phyloP scores from a whole-genome alignment of 1,140 invertebrate genomes.

The Drosophila tani region DNA sequence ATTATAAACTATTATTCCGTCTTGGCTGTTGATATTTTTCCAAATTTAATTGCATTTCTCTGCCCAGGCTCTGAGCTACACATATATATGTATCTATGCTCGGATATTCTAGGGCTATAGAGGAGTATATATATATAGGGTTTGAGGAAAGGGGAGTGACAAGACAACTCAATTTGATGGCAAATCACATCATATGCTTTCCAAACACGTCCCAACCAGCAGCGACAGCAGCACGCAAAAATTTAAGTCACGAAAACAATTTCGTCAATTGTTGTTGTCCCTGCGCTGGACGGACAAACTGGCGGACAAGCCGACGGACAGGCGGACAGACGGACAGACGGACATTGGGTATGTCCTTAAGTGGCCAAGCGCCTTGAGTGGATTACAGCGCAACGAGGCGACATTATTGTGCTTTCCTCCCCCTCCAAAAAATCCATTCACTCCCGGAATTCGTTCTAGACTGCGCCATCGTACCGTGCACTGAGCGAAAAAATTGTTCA shows the following conservation, averaged over 20 bases:
- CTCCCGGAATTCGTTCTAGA: constrained; percentile 4
- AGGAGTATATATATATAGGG: neutral
- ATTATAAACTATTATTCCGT: constrained; percentile 81
- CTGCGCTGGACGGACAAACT: constrained; percentile 32
- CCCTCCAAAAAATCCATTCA: constrained; percentile 7
- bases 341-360: constrained; percentile 36
- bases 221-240: constrained; percentile 67
- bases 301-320: constrained; percentile 14
- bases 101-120: neutral
- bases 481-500: neutral
- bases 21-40: constrained; percentile 79
- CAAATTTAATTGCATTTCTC: constrained; percentile 83
- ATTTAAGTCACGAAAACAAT: constrained; percentile 85
- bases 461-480: constrained; percentile 14
- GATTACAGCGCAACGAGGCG: constrained; percentile 72
- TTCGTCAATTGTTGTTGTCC: constrained; percentile 82
- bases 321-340: constrained; percentile 7
- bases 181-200: constrained; percentile 85
- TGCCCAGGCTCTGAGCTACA: constrained; percentile 28
- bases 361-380: constrained; percentile 61
- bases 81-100: constrained; percentile 4
- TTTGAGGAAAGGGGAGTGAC: neutral
- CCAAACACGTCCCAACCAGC: constrained; percentile 80
- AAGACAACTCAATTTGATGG: constrained; percentile 82
- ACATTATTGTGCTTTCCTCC: constrained; percentile 55